A percentile compares a stretch with the other conserved stretches of the same genome.
Evolutionary conservation across 2,797 vertebrate species (phyloP).

Genomic region (Thaleichthys pacificus): DNA sequence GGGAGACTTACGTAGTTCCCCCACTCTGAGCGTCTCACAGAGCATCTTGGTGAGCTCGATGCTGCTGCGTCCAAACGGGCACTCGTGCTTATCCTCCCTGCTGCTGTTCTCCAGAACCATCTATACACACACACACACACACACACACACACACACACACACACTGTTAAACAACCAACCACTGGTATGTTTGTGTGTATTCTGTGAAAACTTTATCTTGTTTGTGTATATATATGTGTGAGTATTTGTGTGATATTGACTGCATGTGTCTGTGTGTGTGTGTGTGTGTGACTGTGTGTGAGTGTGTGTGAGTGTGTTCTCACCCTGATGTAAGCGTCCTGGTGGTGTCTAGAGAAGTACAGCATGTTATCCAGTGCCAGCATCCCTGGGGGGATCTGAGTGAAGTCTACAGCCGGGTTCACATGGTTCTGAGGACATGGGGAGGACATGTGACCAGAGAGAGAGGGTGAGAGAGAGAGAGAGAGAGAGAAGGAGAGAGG

Average conservation of each 20-base stretch:
- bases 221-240: too few species aligned
- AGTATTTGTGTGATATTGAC: too few species aligned
- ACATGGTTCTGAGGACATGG: slow-evolving; percentile 85
- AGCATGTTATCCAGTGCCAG: slow-evolving; percentile 97
- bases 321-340: slow-evolving; percentile 95
- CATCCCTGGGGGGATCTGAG: slow-evolving; percentile 98
- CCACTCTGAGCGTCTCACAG: slow-evolving; percentile 97
- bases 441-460: not conserved
- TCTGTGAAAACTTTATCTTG: too few species aligned
- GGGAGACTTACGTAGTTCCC: slow-evolving; percentile 95
- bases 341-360: slow-evolving; percentile 94
- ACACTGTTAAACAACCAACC: not conserved
- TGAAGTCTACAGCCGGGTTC: slow-evolving; percentile 99
- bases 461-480: not conserved
- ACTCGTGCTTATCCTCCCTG: slow-evolving; percentile 97
- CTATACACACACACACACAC: slow-evolving; percentile 60
- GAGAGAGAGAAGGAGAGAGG: not conserved
- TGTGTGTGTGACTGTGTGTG: not conserved
- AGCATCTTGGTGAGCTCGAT: slow-evolving; percentile 99
- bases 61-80: slow-evolving; percentile 96
- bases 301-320: slow-evolving; percentile 48
- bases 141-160: too few species aligned
- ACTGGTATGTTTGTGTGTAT: too few species aligned
- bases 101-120: slow-evolving; percentile 99
- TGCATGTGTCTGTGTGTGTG: not conserved